Evolutionary conservation across 2,888 invertebrate genomes (phyloP).

Genomic region (Agrotis segetum): DNA sequence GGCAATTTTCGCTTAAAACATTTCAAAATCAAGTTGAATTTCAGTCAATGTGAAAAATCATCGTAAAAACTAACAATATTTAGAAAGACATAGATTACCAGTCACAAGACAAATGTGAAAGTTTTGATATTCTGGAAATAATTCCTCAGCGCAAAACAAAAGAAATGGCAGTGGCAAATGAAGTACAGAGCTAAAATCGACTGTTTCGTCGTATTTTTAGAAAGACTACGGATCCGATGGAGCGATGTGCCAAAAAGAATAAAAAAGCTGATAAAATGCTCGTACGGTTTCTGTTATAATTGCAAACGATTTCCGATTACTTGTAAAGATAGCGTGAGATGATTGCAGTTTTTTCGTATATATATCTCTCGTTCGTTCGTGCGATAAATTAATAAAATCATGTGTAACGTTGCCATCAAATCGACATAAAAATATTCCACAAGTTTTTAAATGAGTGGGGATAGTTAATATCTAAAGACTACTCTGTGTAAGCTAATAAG

Average conservation of each 20-base stretch:
- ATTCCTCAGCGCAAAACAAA: background rate
- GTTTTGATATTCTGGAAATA: too few relatives aligned
- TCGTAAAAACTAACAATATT: too few relatives aligned
- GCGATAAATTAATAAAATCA: slow-evolving; percentile 51
- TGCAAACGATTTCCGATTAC: slow-evolving; percentile 63
- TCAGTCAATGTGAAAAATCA: too few relatives aligned
- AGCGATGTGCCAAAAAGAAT: background rate
- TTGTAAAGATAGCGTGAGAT: slow-evolving; percentile 63
- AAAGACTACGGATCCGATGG: slow-evolving; percentile 8
- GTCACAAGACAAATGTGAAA: too few relatives aligned
- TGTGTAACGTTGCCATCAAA: slow-evolving; percentile 31
- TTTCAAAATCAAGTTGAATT: too few relatives aligned
- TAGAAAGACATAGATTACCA: too few relatives aligned
- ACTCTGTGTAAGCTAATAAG: too few relatives aligned
- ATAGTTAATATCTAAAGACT: slow-evolving; percentile 15
- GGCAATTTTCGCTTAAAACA: too few relatives aligned
- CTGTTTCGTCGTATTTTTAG: slow-evolving; percentile 18
- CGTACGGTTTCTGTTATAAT: slow-evolving; percentile 55
- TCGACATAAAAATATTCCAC: slow-evolving; percentile 41
- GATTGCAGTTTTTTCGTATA: slow-evolving; percentile 46
- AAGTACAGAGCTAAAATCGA: background rate
- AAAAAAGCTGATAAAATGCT: slow-evolving; percentile 42
- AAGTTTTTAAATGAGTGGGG: slow-evolving; percentile 11
- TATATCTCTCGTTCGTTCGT: slow-evolving; percentile 50
- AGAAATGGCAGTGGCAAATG: background rate